Evolutionary conservation across 92 coral and sea anemone species (phyloP).

Genomic region (Ricordea florida): DNA sequence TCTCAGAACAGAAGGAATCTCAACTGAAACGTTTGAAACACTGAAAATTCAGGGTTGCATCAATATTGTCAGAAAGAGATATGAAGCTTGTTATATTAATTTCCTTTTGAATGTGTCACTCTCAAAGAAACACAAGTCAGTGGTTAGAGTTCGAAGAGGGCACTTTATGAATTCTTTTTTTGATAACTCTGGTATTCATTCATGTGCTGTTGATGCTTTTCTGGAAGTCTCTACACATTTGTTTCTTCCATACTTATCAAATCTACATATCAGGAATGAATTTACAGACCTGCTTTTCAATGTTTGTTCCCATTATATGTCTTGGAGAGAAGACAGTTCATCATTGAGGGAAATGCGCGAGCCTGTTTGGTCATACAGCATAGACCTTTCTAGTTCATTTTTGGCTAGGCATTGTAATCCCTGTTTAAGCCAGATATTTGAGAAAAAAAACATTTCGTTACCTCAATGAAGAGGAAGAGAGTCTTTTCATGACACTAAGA

Average conservation of each 20-base stretch:
- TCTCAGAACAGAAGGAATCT: conserved; percentile 9
- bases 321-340: conserved; percentile 9
- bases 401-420: conserved; percentile 30
- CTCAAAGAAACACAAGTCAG: conserved; percentile 37
- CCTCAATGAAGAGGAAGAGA: conserved; percentile 32
- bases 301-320: conserved; percentile 6
- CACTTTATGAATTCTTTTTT: conserved; percentile 46
- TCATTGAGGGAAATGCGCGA: conserved; percentile 2
- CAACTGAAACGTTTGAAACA: conserved; percentile 20
- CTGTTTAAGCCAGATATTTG: conserved; percentile 34
- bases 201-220: conserved; percentile 50
- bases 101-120: conserved; percentile 39
- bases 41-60: conserved; percentile 41
- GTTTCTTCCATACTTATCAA: conserved; percentile 34
- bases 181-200: conserved; percentile 23
- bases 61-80: conserved; percentile 42
- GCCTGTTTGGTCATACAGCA: conserved; percentile 17
- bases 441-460: conserved; percentile 29
- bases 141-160: conserved; percentile 38
- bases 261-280: conserved; percentile 18
- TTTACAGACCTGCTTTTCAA: conserved; percentile 34
- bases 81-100: conserved; percentile 35
- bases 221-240: conserved; percentile 30
- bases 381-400: conserved; percentile 19
- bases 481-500: conserved; percentile 36